Evolutionary conservation across 2,797 vertebrate genomes (phyloP).

Genomic region (Hephaestus fuliginosus): DNA sequence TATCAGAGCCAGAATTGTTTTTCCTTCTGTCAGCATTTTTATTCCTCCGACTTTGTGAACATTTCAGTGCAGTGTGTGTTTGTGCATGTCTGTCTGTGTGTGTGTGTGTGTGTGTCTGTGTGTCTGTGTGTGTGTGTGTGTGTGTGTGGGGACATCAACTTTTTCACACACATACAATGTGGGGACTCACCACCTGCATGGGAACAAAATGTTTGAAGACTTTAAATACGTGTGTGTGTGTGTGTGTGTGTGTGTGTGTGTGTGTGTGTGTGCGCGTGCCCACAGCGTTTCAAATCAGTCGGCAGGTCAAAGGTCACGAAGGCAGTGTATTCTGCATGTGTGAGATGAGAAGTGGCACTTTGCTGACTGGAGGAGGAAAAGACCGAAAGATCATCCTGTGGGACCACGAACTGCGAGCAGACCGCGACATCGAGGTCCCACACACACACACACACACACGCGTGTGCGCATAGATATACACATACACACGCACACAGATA

Average conservation of each 20-base stretch:
- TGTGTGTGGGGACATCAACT: too few relatives aligned
- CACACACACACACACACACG: not conserved
- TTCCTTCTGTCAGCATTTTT: not conserved
- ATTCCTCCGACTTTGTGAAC: not conserved
- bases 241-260: slow-evolving; percentile 12
- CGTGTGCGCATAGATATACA: too few relatives aligned
- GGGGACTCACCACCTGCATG: too few relatives aligned
- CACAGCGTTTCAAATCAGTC: slow-evolving; percentile 90
- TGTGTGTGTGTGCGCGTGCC: slow-evolving; percentile 1
- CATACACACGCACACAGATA: too few relatives aligned
- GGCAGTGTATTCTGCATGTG: slow-evolving; percentile 97
- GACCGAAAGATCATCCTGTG: slow-evolving; percentile 95
- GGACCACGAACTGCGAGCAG: slow-evolving; percentile 93
- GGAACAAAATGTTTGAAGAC: too few relatives aligned
- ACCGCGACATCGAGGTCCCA: slow-evolving; percentile 94
- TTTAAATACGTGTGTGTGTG: too few relatives aligned
- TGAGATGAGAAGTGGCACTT: slow-evolving; percentile 94
- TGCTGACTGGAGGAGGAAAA: slow-evolving; percentile 96
- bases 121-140: too few relatives aligned
- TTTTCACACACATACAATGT: too few relatives aligned
- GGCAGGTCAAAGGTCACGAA: slow-evolving; percentile 95
- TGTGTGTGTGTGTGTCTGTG: too few relatives aligned
- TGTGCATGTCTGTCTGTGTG: too few relatives aligned
- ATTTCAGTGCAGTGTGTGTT: not conserved
- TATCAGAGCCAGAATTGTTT: not conserved